Base-by-base conservation (phyloP, 2,888 invertebrate genomes). In the Cataglyphis albicans region DNA sequence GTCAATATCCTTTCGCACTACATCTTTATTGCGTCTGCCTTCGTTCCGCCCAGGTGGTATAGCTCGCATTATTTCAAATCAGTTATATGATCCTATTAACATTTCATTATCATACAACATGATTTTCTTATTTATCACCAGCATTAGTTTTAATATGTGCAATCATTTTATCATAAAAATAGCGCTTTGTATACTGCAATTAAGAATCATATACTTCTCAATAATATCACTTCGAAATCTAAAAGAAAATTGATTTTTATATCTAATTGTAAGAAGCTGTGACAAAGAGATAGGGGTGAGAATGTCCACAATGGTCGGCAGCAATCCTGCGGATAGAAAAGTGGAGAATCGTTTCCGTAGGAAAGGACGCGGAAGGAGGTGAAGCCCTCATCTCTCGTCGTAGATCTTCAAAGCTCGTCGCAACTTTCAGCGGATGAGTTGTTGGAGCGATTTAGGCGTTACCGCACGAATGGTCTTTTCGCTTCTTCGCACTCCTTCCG, bases 361-460 rank as follows among this genome's bases (percentile, higher is more conserved):
- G 67, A 83, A 86, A 86, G 64, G 78, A 81, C 63, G 83, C 85
- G 81, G 75, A 88, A 83, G 78, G 82, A 83, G 83, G 85, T 68
- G 87, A 88, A 86, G 82, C 86, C 78, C 82, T 86, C 84, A 72
- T 73, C 85, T 82, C 86, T 88, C 89, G 89, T 91, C 92, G 92
- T 93, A 93, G 91, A 94, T 93, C 93, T 93, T 91, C 89, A 92
- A 93, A 93, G 92, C 92, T 93, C 91, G 91, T 92, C 93, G 91
- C 94, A 93, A 94, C 93, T 93, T 94, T 93, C 93, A 93, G 91
- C 93, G 92, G 93, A 94, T 94, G 93, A 94, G 93, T 94, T 94
- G 94, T 94, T 93, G 92, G 91, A 91, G 92, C 93, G 94, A 94
- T 94, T 94, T 93, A 93, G 92, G 92, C 93, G 93, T 92, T 93